These are phyloP conservation scores for Leptinotarsa juncta DNA, from an alignment of 2,888 invertebrate genomes.

Conservation along the genomic window DNA sequence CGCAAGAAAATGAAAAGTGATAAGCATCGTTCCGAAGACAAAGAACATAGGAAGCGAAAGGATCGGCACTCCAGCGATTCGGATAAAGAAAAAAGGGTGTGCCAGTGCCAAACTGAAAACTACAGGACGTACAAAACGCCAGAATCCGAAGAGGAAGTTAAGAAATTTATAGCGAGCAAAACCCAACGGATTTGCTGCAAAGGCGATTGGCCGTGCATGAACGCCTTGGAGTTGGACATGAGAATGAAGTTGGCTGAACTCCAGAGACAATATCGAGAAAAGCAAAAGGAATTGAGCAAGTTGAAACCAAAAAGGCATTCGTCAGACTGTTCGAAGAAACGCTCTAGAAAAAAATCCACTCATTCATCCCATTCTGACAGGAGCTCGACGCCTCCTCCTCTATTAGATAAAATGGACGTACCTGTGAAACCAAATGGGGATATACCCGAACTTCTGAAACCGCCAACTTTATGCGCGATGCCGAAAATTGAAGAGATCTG, in stretches of 20 bases:
- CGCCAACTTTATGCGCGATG: slow-evolving; percentile 62
- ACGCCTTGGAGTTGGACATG: slow-evolving; percentile 85
- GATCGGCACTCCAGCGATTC: slow-evolving; percentile 41
- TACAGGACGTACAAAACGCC: slow-evolving; percentile 61
- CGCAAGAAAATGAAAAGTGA: slow-evolving; percentile 62
- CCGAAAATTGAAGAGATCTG: slow-evolving; percentile 47
- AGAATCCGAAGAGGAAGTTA: slow-evolving; percentile 64
- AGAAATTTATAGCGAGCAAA: slow-evolving; percentile 62
- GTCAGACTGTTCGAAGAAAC: slow-evolving; percentile 63
- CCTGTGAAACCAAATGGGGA: slow-evolving; percentile 52
- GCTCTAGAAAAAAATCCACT: slow-evolving; percentile 66
- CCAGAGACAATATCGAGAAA: slow-evolving; percentile 84
- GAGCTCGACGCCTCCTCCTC: slow-evolving; percentile 59
- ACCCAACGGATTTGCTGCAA: slow-evolving; percentile 56
- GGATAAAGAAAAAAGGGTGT: slow-evolving; percentile 48
- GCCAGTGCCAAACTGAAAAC: slow-evolving; percentile 55
- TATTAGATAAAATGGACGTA: slow-evolving; percentile 60
- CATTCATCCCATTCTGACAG: slow-evolving; percentile 57
- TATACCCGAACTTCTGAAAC: slow-evolving; percentile 60
- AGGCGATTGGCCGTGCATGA: slow-evolving; percentile 68
- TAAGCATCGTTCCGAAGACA: slow-evolving; percentile 51
- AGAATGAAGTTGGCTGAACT: slow-evolving; percentile 83
- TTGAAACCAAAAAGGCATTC: slow-evolving; percentile 70
- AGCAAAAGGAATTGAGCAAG: slow-evolving; percentile 83
- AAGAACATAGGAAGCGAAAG: slow-evolving; percentile 52